A percentile compares a stretch with the other conserved stretches of the same genome.
Conservation (phyloP, 2,797 vertebrate genomes). For the Lagorchestes hirsutus region DNA sequence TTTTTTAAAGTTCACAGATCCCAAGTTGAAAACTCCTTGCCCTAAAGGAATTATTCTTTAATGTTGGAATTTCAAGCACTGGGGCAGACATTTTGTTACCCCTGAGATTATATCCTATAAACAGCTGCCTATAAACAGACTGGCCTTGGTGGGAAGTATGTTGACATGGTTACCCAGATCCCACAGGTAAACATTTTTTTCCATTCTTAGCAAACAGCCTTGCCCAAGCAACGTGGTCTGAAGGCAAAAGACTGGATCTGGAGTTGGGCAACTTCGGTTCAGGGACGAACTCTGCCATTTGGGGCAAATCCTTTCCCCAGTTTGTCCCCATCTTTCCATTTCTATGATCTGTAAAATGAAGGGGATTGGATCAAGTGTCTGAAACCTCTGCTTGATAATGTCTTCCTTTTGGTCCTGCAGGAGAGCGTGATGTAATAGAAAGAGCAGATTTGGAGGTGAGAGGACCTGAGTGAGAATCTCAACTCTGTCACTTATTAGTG, state of each 20-base stretch:
- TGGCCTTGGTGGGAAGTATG: slow-evolving; percentile 43
- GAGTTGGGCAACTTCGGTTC: not conserved
- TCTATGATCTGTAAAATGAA: slow-evolving; percentile 25
- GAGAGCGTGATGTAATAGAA: not conserved
- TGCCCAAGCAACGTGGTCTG: slow-evolving; percentile 32
- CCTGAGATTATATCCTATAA: slow-evolving; percentile 42
- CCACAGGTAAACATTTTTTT: slow-evolving; percentile 59
- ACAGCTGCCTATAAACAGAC: slow-evolving; percentile 37
- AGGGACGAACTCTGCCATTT: not conserved
- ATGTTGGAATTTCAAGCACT: slow-evolving; percentile 37
- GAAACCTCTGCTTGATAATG: not conserved
- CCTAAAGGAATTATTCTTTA: slow-evolving; percentile 3
- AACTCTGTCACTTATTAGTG: not conserved
- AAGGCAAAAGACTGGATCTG: not conserved
- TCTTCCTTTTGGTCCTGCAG: not conserved
- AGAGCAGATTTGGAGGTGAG: not conserved
- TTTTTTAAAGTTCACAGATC: not conserved
- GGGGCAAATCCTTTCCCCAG: slow-evolving; percentile 33
- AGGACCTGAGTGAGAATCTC: not conserved
- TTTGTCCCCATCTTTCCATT: slow-evolving; percentile 33
- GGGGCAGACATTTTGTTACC: slow-evolving; percentile 10
- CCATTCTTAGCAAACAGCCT: slow-evolving; percentile 57
- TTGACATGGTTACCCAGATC: slow-evolving; percentile 46
- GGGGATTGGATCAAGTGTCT: not conserved
- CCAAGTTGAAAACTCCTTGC: not conserved